phyloP scores from a whole-genome alignment of 2,888 invertebrate species.

The Tetranychus truncatus region DNA sequence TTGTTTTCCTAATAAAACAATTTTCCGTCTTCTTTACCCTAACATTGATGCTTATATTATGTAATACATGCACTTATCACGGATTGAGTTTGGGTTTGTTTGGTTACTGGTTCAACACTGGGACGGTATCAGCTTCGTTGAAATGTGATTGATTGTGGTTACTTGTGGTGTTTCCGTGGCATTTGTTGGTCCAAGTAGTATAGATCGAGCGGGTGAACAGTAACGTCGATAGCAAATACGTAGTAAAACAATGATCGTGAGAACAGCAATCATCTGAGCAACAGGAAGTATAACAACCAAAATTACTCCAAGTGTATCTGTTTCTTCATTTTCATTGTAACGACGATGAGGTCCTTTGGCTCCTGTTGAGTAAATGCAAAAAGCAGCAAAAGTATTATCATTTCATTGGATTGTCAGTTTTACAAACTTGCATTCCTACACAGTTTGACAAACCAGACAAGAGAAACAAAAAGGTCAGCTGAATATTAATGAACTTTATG shows the following conservation, averaged over 20 bases:
- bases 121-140: background rate
- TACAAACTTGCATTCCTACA: background rate
- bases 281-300: conserved; percentile 21
- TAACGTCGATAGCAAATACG: conserved; percentile 20
- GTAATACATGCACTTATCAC: background rate
- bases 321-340: conserved; percentile 15
- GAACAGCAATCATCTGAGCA: conserved; percentile 20
- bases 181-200: too few relatives aligned
- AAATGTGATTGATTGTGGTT: background rate
- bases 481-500: background rate
- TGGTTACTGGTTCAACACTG: background rate
- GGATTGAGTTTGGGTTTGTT: background rate
- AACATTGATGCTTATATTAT: background rate
- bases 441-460: background rate
- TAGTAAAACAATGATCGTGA: conserved; percentile 16
- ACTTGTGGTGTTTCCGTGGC: background rate
- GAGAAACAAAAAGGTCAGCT: background rate
- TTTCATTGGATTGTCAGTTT: too few relatives aligned
- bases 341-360: conserved; percentile 9
- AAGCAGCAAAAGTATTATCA: too few relatives aligned
- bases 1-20: too few relatives aligned
- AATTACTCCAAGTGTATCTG: conserved; percentile 19
- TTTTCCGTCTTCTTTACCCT: too few relatives aligned
- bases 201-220: conserved; percentile 11
- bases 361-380: conserved; percentile 5